These are phyloP conservation scores for Cettia cetti DNA, from an alignment of 2,113 vertebrate genomes.

Conservation along the genomic window DNA sequence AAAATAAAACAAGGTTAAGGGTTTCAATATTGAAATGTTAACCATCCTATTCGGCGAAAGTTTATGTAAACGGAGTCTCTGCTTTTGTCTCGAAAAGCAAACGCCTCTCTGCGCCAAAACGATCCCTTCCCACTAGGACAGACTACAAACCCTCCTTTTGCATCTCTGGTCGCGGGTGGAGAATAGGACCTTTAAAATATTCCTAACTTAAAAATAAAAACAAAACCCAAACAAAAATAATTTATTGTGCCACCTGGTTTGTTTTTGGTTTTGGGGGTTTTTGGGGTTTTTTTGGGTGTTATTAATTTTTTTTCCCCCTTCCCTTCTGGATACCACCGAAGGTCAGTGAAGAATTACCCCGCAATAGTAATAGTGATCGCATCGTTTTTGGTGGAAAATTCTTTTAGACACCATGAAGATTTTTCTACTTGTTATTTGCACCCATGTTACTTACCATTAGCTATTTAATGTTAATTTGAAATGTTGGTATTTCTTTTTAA, in stretches of 20 bases:
- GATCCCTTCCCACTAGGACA: neutral
- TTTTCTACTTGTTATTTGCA: neutral
- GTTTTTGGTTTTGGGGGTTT: too few relatives aligned
- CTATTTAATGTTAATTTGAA: neutral
- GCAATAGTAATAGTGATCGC: accelerated
- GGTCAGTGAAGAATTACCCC: neutral
- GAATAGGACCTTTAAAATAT: neutral
- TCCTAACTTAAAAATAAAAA: neutral
- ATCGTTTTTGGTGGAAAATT: neutral
- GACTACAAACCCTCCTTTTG: neutral
- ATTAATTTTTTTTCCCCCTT: neutral
- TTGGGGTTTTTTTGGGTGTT: too few relatives aligned
- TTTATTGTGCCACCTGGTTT: neutral
- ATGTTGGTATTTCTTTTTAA: neutral
- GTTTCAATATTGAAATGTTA: conserved; percentile 55
- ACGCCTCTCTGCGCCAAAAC: neutral
- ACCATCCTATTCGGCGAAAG: neutral
- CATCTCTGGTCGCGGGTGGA: neutral
- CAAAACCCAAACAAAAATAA: accelerated
- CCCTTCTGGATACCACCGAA: neutral
- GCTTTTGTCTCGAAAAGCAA: conserved; percentile 4
- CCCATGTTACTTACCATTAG: neutral
- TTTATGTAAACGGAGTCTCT: conserved; percentile 36
- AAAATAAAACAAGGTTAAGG: conserved; percentile 59
- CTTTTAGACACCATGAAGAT: neutral